Conservation (phyloP, 35 echinoderm and acorn worm genomes). For the Anneissia japonica region DNA sequence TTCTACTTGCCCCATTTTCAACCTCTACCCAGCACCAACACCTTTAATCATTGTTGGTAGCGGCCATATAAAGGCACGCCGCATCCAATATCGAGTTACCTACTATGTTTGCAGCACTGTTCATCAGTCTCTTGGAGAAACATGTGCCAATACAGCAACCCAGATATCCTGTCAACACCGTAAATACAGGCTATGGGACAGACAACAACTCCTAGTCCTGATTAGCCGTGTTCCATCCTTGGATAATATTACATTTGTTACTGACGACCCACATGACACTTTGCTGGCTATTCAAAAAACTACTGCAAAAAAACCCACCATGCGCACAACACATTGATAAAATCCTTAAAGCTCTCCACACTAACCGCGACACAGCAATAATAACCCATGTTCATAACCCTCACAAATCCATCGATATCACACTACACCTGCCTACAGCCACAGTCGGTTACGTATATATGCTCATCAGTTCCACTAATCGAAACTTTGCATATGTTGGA, state of each 20-base stretch:
- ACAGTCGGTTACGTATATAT: constrained; percentile 12
- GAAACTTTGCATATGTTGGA: constrained; percentile 25
- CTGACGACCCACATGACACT: no score
- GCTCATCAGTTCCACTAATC: background rate
- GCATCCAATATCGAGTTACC: constrained; percentile 1
- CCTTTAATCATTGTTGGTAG: no score
- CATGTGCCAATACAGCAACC: background rate
- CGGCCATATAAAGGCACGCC: background rate
- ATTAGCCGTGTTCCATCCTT: no score
- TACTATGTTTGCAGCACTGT: constrained; percentile 24
- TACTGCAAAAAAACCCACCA: background rate
- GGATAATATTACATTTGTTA: no score
- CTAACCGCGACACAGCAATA: no score
- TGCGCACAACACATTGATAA: background rate
- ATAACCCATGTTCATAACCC: background rate
- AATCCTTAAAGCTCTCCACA: background rate
- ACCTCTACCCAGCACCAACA: no score
- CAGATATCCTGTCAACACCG: constrained; percentile 20
- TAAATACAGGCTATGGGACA: constrained; percentile 2
- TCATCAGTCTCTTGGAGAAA: background rate
- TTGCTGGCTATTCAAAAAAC: no score
- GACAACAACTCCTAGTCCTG: no score
- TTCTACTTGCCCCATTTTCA: no score
- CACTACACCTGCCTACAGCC: background rate
- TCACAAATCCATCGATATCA: background rate